Percentiles rank a stretch among this genome's conserved stretches.
Evolutionary conservation across 2,113 vertebrate species (phyloP).

Genomic region (Meleagris gallopavo): DNA sequence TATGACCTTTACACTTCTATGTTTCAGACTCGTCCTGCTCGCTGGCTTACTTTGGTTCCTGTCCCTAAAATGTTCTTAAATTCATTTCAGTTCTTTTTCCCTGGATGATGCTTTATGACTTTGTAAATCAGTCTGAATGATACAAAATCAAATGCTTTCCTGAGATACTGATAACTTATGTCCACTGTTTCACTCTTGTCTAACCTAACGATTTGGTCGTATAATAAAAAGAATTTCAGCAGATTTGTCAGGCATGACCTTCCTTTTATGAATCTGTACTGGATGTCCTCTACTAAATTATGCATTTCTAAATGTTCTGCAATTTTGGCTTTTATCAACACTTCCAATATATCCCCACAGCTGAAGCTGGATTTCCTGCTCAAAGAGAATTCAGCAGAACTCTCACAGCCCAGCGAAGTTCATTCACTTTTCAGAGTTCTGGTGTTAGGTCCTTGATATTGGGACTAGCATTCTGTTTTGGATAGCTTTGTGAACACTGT

Average conservation of each 20-base stretch:
- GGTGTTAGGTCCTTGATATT: neutral
- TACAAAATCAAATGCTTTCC: slow-evolving; percentile 74
- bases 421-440: neutral
- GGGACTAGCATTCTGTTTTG: neutral
- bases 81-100: slow-evolving; percentile 49
- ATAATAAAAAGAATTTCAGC: slow-evolving; percentile 77
- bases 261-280: slow-evolving; percentile 75
- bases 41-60: neutral
- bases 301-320: slow-evolving; percentile 74
- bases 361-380: slow-evolving; percentile 51
- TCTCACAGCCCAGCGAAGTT: neutral
- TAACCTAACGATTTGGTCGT: slow-evolving; percentile 73
- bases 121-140: slow-evolving; percentile 70
- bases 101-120: slow-evolving; percentile 51
- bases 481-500: neutral
- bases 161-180: slow-evolving; percentile 67
- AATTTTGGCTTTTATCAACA: slow-evolving; percentile 72
- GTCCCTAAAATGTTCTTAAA: slow-evolving; percentile 33
- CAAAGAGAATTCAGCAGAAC: slow-evolving; percentile 24
- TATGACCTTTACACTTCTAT: neutral
- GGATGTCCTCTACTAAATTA: slow-evolving; percentile 76
- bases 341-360: slow-evolving; percentile 31
- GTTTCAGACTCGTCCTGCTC: slow-evolving; percentile 14
- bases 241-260: slow-evolving; percentile 77
- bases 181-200: slow-evolving; percentile 67